Percentiles rank a stretch among this genome's conserved stretches.
Conservation (phyloP, 2,797 vertebrate species). For the Mormyrus proboscirostris region DNA sequence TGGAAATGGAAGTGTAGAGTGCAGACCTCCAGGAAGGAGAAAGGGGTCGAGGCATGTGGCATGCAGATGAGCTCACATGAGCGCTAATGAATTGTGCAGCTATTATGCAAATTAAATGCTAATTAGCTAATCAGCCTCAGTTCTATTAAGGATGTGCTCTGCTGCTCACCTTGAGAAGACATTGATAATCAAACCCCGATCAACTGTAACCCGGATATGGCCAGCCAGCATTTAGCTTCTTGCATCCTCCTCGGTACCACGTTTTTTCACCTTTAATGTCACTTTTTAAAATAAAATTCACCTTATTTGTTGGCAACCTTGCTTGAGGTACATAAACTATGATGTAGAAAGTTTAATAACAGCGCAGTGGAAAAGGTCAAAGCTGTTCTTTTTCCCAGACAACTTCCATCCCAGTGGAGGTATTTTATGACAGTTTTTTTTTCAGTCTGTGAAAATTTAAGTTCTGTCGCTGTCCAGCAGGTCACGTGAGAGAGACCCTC, state of each 20-base stretch:
- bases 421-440: neutral
- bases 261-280: conserved; percentile 5
- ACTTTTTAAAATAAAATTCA: neutral
- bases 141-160: conserved; percentile 49
- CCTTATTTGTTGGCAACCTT: neutral
- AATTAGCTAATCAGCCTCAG: conserved; percentile 59
- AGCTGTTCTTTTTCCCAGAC: neutral
- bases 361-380: neutral
- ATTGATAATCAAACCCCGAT: conserved; percentile 54
- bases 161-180: conserved; percentile 55
- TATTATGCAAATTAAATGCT: conserved; percentile 57
- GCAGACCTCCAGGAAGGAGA: conserved; percentile 21
- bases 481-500: neutral
- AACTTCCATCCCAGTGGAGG: neutral
- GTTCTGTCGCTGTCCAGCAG: neutral
- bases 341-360: neutral
- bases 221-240: neutral
- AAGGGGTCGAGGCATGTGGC: conserved; percentile 26
- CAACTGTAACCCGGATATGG: conserved; percentile 26
- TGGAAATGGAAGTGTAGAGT: neutral
- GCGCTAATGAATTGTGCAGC: conserved; percentile 52
- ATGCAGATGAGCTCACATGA: conserved; percentile 47
- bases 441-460: neutral
- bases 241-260: neutral
- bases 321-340: conserved; percentile 8